These are phyloP conservation scores for Loriculus beryllinus DNA, from an alignment of 2,797 vertebrate genomes.

Conservation along the genomic window DNA sequence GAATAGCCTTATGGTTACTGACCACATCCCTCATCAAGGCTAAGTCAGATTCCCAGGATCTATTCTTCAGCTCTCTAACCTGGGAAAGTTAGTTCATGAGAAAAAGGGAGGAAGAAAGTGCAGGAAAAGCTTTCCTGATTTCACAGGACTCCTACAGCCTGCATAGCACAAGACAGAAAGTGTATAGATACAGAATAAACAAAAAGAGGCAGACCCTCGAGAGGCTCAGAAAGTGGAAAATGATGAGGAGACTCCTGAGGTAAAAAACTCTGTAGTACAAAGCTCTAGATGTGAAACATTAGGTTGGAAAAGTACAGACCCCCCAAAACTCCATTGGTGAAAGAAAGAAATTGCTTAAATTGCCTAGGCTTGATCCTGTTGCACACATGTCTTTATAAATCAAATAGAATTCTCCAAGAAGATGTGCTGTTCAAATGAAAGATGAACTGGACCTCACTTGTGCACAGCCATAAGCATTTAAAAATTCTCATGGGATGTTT, in stretches of 20 bases:
- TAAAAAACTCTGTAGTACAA: not conserved
- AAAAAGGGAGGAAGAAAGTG: not conserved
- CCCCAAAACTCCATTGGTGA: not conserved
- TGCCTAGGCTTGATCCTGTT: not conserved
- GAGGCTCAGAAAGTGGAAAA: not conserved
- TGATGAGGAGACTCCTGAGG: not conserved
- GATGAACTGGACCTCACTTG: not conserved
- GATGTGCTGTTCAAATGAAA: not conserved
- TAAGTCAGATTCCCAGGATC: constrained; percentile 31
- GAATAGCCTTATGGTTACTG: constrained; percentile 45
- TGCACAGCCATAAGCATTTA: not conserved
- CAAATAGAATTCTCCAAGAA: not conserved
- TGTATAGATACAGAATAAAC: not conserved
- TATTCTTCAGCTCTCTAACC: not conserved
- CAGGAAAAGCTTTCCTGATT: not conserved
- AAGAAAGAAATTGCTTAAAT: not conserved
- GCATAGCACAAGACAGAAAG: not conserved
- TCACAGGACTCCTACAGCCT: not conserved
- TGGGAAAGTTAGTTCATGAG: not conserved
- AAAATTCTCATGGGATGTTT: not conserved
- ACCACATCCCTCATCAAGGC: constrained; percentile 43
- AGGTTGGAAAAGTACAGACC: not conserved
- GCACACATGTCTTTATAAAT: not conserved
- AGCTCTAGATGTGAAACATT: not conserved
- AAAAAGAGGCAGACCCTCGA: not conserved